These are phyloP conservation scores for Galerucella nymphaeae DNA, from an alignment of 2,888 invertebrate species.

Conservation along the genomic window DNA sequence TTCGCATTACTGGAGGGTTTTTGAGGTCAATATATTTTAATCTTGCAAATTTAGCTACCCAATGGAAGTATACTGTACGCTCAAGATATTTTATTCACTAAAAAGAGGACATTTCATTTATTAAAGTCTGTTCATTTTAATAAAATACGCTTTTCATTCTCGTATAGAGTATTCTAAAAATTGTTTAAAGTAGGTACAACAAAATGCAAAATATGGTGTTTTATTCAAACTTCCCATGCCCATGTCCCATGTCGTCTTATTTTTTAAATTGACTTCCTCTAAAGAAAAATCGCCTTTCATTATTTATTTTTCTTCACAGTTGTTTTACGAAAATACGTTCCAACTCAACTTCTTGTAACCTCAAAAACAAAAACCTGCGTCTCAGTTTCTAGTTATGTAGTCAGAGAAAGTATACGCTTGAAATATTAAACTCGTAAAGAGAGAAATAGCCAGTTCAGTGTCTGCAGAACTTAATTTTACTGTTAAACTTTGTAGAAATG, in stretches of 20 bases:
- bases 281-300: neutral
- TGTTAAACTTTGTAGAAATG: constrained; percentile 39
- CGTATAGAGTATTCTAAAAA: no score
- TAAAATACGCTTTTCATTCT: no score
- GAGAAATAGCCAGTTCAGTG: constrained; percentile 21
- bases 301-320: neutral
- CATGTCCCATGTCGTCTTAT: no score
- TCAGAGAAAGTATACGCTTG: constrained; percentile 29
- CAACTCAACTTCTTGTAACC: neutral
- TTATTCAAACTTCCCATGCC: no score
- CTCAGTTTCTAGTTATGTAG: constrained; percentile 14
- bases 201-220: no score
- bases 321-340: neutral
- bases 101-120: no score
- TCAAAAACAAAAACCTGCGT: neutral
- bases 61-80: neutral
- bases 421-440: constrained; percentile 31
- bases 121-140: no score
- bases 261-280: no score
- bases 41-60: neutral
- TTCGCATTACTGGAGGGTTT: neutral
- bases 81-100: no score
- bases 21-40: neutral
- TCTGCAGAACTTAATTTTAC: constrained; percentile 31
- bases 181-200: no score